Conservation (phyloP, 2,113 vertebrate species). For the Rhegmatorhina hoffmannsi region DNA sequence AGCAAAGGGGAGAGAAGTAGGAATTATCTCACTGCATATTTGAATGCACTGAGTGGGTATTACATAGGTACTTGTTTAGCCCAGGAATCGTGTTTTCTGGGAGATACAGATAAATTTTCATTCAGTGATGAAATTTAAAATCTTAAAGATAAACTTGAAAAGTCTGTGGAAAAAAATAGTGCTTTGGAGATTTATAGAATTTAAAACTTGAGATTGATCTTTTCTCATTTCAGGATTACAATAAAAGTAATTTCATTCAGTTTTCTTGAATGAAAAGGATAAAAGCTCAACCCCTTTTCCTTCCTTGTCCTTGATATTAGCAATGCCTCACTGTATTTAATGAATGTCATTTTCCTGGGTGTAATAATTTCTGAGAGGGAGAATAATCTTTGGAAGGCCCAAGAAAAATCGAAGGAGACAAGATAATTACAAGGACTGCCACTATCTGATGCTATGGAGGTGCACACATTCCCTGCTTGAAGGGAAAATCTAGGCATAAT, state of each 20-base stretch:
- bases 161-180: not conserved
- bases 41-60: slow-evolving; percentile 3
- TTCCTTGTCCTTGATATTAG: slow-evolving; percentile 30
- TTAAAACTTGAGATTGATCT: not conserved
- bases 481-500: not conserved
- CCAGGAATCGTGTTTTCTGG: not conserved
- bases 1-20: not conserved
- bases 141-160: slow-evolving; percentile 30
- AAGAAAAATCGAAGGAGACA: not conserved
- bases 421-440: slow-evolving; percentile 37
- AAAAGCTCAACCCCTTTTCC: not conserved
- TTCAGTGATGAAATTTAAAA: slow-evolving; percentile 26
- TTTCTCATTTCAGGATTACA: not conserved
- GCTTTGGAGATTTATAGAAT: not conserved
- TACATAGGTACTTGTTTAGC: slow-evolving; percentile 47
- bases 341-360: slow-evolving; percentile 12
- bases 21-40: slow-evolving; percentile 10
- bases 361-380: slow-evolving; percentile 14
- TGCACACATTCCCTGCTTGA: not conserved
- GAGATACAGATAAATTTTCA: not conserved
- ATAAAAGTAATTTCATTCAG: not conserved
- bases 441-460: not conserved
- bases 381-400: slow-evolving; percentile 15
- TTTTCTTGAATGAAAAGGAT: slow-evolving; percentile 5
- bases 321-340: slow-evolving; percentile 7